Evolutionary conservation across 1,140 invertebrate genomes (phyloP).

Genomic region (Neoseiulus cucumeris): DNA sequence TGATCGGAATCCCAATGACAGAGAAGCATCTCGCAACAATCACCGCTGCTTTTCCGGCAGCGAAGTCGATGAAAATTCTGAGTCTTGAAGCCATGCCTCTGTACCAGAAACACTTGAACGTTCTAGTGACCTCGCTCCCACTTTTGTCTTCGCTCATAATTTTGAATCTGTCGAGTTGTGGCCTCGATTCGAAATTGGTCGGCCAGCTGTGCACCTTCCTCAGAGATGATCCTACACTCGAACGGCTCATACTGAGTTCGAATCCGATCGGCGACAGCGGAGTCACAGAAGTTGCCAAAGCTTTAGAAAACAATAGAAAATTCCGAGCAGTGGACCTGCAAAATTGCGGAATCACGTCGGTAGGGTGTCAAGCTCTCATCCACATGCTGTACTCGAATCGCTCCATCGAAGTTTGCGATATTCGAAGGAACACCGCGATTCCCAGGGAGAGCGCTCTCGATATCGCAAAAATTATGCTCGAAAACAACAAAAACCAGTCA

Average conservation of each 20-base stretch:
- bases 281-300: background rate
- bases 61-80: background rate
- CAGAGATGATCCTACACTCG: background rate
- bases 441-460: background rate
- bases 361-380: background rate
- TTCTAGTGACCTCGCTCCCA: background rate
- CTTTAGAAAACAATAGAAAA: background rate
- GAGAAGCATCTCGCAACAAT: background rate
- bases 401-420: background rate
- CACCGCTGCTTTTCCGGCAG: background rate
- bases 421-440: background rate
- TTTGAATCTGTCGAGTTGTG: background rate
- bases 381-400: background rate
- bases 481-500: background rate
- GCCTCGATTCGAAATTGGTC: background rate
- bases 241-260: background rate
- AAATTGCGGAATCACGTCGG: background rate
- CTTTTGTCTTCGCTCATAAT: background rate
- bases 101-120: background rate
- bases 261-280: conserved; percentile 2
- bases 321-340: background rate
- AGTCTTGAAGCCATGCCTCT: background rate
- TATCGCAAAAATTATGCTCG: background rate
- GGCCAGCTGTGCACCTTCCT: background rate
- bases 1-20: background rate